Evolutionary conservation across 2,113 vertebrate species (phyloP).

Genomic region (Gavialis gangeticus): DNA sequence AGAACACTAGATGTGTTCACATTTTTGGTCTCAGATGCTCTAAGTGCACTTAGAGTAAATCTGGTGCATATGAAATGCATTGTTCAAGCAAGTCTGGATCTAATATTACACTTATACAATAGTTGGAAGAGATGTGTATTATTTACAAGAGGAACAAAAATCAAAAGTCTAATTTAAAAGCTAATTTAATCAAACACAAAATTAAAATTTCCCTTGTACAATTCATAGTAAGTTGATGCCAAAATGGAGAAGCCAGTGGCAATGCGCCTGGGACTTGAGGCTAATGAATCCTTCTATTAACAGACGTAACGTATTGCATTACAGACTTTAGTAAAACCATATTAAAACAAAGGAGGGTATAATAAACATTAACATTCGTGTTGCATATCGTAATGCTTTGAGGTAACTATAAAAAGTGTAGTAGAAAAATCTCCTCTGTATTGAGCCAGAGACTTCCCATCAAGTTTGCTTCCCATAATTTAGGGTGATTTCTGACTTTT

Average conservation of each 20-base stretch:
- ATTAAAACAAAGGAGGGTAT: not conserved
- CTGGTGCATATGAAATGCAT: rapidly evolving
- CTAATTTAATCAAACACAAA: slow-evolving; percentile 21
- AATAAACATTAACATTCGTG: not conserved
- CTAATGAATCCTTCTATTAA: slow-evolving; percentile 3
- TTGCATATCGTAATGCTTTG: not conserved
- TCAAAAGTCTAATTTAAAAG: not conserved
- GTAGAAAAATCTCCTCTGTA: not conserved
- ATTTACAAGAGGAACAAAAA: not conserved
- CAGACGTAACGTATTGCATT: not conserved
- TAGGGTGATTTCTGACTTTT: not conserved
- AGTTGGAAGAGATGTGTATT: not conserved
- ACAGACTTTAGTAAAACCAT: slow-evolving; percentile 15
- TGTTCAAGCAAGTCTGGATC: not conserved
- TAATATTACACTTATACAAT: not conserved
- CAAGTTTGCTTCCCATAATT: not conserved
- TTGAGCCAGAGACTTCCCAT: not conserved
- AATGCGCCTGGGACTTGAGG: not conserved
- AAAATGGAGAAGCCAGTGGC: not conserved
- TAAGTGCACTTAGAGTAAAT: not conserved
- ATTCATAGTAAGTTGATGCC: not conserved
- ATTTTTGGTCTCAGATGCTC: not conserved
- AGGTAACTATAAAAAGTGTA: not conserved
- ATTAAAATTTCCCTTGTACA: not conserved
- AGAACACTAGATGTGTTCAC: not conserved